Conservation (phyloP, 2,113 vertebrate species). For the Ondatra zibethicus region DNA sequence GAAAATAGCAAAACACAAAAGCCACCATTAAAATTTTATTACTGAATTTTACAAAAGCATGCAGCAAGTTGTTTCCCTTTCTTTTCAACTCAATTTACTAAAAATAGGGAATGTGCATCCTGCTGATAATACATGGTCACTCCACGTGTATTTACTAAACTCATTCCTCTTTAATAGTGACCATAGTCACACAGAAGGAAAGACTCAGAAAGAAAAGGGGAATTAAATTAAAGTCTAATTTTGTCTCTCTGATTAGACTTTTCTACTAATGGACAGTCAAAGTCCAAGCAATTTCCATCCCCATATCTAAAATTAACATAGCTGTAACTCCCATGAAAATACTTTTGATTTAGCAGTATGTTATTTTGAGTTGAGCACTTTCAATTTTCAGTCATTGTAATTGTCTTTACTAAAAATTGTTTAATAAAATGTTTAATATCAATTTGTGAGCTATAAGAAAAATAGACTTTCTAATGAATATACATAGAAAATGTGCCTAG, state of each 20-base stretch:
- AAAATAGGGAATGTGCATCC: background rate
- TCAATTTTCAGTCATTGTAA: background rate
- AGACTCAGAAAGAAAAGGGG: background rate
- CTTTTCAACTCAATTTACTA: background rate
- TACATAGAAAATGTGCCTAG: background rate
- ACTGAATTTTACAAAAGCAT: constrained; percentile 30
- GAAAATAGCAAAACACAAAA: background rate
- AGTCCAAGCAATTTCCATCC: constrained; percentile 6
- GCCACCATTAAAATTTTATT: background rate
- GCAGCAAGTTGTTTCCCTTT: background rate
- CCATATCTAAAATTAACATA: constrained; percentile 9
- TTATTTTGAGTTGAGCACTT: constrained; percentile 11
- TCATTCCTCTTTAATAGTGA: constrained; percentile 39
- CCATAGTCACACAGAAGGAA: background rate
- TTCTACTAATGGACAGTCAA: constrained; percentile 11
- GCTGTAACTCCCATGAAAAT: background rate
- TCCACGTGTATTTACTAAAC: background rate
- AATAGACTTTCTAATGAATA: constrained; percentile 35
- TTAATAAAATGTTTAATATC: constrained; percentile 37
- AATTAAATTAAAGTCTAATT: constrained; percentile 19
- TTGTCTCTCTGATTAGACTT: constrained; percentile 14
- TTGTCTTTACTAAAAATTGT: constrained; percentile 41
- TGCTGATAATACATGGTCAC: background rate
- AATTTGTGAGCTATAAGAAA: constrained; percentile 44
- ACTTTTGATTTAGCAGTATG: constrained; percentile 8